These are phyloP conservation scores for Microctonus hyperodae DNA, from an alignment of 2,888 invertebrate genomes.

Conservation along the genomic window DNA sequence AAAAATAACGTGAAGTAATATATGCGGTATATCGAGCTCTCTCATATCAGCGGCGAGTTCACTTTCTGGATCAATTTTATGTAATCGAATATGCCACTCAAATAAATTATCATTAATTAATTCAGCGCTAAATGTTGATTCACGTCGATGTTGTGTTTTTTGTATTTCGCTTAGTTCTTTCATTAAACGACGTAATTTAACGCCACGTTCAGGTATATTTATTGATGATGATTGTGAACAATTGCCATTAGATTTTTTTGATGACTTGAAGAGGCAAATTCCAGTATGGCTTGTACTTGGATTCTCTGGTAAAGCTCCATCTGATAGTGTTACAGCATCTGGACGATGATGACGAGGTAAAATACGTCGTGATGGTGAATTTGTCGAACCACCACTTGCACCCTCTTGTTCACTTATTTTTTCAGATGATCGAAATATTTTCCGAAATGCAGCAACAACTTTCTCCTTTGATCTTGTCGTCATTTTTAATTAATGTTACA, in stretches of 20 bases:
- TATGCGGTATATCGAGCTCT: slow-evolving; percentile 76
- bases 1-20: slow-evolving; percentile 81
- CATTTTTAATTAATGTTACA: slow-evolving; percentile 63
- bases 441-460: slow-evolving; percentile 80
- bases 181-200: slow-evolving; percentile 82
- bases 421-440: slow-evolving; percentile 77
- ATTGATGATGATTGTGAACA: slow-evolving; percentile 41
- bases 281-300: slow-evolving; percentile 50
- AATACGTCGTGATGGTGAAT: slow-evolving; percentile 70
- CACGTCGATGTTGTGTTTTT: slow-evolving; percentile 73
- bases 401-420: slow-evolving; percentile 72
- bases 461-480: slow-evolving; percentile 82
- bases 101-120: slow-evolving; percentile 86
- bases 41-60: slow-evolving; percentile 83
- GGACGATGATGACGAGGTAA: slow-evolving; percentile 56
- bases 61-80: slow-evolving; percentile 84
- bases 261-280: slow-evolving; percentile 54
- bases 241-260: slow-evolving; percentile 51
- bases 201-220: slow-evolving; percentile 65
- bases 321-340: slow-evolving; percentile 59
- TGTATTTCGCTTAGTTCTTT: slow-evolving; percentile 85
- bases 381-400: slow-evolving; percentile 65
- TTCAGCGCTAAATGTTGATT: slow-evolving; percentile 83
- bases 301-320: slow-evolving; percentile 51
- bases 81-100: slow-evolving; percentile 86